Evolutionary conservation across 2,888 invertebrate genomes (phyloP).

Genomic region (Tipula vernalis): DNA sequence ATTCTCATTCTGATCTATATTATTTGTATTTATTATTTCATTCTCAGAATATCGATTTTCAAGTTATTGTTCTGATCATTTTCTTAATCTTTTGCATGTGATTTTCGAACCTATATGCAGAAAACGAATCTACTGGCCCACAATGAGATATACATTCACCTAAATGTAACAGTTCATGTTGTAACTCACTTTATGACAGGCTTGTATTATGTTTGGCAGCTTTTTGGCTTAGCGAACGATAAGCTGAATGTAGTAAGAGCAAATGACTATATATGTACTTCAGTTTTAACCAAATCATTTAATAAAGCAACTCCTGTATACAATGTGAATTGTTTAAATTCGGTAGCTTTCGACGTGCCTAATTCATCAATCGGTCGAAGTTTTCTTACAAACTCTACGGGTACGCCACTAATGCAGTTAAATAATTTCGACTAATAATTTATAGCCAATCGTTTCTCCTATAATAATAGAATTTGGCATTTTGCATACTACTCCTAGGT

Average conservation of each 20-base stretch:
- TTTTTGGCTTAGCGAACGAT: background rate
- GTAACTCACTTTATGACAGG: background rate
- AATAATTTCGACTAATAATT: background rate
- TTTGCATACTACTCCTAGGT: background rate
- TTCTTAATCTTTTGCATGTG: background rate
- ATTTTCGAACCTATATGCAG: background rate
- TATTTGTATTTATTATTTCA: background rate
- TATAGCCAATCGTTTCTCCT: background rate
- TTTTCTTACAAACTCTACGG: conserved; percentile 17
- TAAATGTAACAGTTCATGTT: background rate
- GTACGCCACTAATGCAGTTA: background rate
- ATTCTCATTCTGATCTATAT: background rate
- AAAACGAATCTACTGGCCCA: background rate
- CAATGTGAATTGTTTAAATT: conserved; percentile 13
- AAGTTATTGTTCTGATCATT: background rate
- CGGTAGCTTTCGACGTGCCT: conserved; percentile 16
- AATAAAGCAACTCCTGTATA: conserved; percentile 16
- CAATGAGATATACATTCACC: background rate
- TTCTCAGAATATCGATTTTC: background rate
- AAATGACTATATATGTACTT: no score
- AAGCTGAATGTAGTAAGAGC: background rate
- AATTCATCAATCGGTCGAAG: conserved; percentile 17
- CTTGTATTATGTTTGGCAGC: background rate
- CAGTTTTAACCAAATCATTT: conserved; percentile 15
- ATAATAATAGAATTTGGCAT: background rate